Conservation (phyloP, 2,888 invertebrate genomes). For the Papilio demoleus region DNA sequence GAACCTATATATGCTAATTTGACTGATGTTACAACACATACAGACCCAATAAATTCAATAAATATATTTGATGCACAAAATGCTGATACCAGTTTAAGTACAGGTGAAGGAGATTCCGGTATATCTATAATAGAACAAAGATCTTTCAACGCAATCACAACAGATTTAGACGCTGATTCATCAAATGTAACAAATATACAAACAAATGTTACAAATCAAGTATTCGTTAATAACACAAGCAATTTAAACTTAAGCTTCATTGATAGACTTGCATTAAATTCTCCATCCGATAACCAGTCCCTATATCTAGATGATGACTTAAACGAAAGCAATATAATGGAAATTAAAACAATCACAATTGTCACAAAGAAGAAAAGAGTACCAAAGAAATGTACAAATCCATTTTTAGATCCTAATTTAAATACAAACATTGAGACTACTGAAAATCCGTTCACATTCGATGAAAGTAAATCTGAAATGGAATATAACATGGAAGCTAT, state of each 20-base stretch:
- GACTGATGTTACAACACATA: slow-evolving; percentile 40
- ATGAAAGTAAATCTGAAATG: slow-evolving; percentile 55
- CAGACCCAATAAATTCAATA: slow-evolving; percentile 40
- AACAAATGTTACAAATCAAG: slow-evolving; percentile 66
- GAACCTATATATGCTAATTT: slow-evolving; percentile 69
- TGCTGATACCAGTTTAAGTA: slow-evolving; percentile 40
- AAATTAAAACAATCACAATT: slow-evolving; percentile 79
- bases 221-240: slow-evolving; percentile 67
- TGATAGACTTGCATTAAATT: slow-evolving; percentile 73
- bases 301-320: slow-evolving; percentile 77
- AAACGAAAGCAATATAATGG: slow-evolving; percentile 82
- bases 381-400: slow-evolving; percentile 70
- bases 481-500: slow-evolving; percentile 63
- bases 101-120: slow-evolving; percentile 60
- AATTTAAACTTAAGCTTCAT: slow-evolving; percentile 77
- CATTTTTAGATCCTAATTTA: slow-evolving; percentile 71
- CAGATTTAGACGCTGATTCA: slow-evolving; percentile 47
- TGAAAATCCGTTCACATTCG: slow-evolving; percentile 68
- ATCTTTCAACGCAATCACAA: slow-evolving; percentile 51
- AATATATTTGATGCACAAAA: slow-evolving; percentile 11
- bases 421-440: slow-evolving; percentile 49
- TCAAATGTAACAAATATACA: slow-evolving; percentile 65
- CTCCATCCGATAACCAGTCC: slow-evolving; percentile 69
- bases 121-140: slow-evolving; percentile 68
- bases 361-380: slow-evolving; percentile 73